Percentiles rank a stretch among this genome's conserved stretches.
These are phyloP conservation scores for Gadopsis marmoratus DNA, from an alignment of 2,797 vertebrate genomes.

Conservation along the genomic window DNA sequence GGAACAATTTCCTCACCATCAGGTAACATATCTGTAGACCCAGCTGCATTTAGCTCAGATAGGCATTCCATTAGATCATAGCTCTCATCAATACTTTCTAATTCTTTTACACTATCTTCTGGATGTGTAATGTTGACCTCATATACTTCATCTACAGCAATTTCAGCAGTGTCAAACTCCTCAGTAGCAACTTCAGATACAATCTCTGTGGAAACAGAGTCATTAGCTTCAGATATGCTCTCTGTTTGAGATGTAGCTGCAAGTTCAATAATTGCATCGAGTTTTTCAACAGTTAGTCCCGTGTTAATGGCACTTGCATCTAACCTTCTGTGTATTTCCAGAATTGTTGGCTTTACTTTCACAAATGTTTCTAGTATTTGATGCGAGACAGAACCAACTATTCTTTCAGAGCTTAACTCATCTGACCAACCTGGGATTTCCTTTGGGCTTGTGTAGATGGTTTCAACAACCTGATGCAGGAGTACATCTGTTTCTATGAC, in stretches of 20 bases:
- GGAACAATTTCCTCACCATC: constrained; percentile 20
- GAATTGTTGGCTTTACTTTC: constrained; percentile 55
- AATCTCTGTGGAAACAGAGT: constrained; percentile 66
- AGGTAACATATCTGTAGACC: constrained; percentile 9
- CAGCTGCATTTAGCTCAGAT: constrained; percentile 24
- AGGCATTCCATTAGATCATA: constrained; percentile 14
- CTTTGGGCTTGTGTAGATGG: constrained; percentile 72
- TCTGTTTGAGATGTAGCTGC: constrained; percentile 56
- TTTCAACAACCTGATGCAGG: constrained; percentile 87
- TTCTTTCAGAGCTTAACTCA: constrained; percentile 52
- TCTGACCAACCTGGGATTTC: constrained; percentile 55
- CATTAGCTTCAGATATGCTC: constrained; percentile 65
- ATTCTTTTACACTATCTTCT: constrained; percentile 29
- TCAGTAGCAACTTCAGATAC: constrained; percentile 61
- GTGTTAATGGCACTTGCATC: constrained; percentile 61
- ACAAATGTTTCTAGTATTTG: constrained; percentile 58
- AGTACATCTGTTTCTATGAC: constrained; percentile 82
- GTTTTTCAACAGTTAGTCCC: constrained; percentile 55
- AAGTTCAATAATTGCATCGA: constrained; percentile 58
- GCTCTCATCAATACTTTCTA: constrained; percentile 37
- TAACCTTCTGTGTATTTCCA: constrained; percentile 62
- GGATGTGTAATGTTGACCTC: constrained; percentile 51
- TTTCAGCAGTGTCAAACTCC: constrained; percentile 56
- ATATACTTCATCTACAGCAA: constrained; percentile 57
- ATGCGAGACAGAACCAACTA: constrained; percentile 34